Evolutionary conservation across 2,888 invertebrate species (phyloP), one percentile per base, ranked within the genome.

Genomic region (Spilarctia lutea): DNA sequence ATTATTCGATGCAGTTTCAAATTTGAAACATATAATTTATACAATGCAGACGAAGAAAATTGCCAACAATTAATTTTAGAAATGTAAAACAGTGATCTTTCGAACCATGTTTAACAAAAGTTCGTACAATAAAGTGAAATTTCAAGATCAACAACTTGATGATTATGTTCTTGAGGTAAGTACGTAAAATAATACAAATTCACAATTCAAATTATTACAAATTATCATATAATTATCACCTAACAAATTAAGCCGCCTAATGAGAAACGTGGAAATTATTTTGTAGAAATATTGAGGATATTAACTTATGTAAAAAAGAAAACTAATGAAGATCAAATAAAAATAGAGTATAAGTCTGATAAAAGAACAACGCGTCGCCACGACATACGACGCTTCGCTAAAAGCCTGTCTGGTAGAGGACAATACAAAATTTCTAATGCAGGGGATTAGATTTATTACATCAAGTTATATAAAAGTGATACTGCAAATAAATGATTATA

Each of bases 151-250:
- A 75, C 94, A 95, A 83, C 81, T 95, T 33, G 96, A 96, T 79
- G 96, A 96, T 79, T 96, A 94, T 89, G 90, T 94, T 56, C 89
- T 96, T 24, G 96, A 96, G 92, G 96, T n/a, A n/a, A n/a, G n/a
- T 94, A 91, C 70, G 27, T 75, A 48, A 63, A 30, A 16, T 52
- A 52, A 24, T 52, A 52, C 10, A 52, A 8, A n/a, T 56, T 56
- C 2, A n/a, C 10, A 56, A 56, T n/a, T n/a, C n/a, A n/a, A n/a
- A n/a, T n/a, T n/a, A n/a, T n/a, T n/a, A n/a, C n/a, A n/a, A n/a
- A n/a, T n/a, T n/a, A n/a, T n/a, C n/a, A n/a, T n/a, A n/a, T n/a
- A n/a, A n/a, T n/a, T n/a, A n/a, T n/a, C n/a, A n/a, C n/a, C n/a
- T n/a, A n/a, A n/a, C n/a, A 56, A 56, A 24, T 52, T 24, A 7